A percentile compares a stretch with the other conserved stretches of the same genome.
phyloP scores from a whole-genome alignment of 2,797 vertebrate species.

The Sebastes diploproa region DNA sequence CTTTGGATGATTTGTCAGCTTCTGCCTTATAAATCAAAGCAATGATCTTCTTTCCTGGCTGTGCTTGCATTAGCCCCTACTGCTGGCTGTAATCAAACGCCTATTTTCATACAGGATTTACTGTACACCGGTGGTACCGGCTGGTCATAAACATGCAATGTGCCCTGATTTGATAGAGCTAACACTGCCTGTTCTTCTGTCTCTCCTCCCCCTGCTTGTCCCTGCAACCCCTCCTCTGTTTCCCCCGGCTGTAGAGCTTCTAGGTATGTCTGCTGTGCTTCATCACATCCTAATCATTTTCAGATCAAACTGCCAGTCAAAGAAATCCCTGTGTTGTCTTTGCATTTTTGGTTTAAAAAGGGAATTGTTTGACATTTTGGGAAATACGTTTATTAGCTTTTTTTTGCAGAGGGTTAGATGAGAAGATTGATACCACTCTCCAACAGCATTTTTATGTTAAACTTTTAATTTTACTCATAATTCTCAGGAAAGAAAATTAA shows the following conservation, averaged over 20 bases:
- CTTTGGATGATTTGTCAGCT: constrained; percentile 32
- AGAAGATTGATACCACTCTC: background rate
- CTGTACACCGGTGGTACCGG: background rate
- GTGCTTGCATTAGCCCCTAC: constrained; percentile 23
- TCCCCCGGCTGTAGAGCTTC: constrained; percentile 74
- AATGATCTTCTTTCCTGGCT: constrained; percentile 20
- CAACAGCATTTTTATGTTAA: too few species aligned
- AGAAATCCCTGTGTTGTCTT: constrained; percentile 5
- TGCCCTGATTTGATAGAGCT: constrained; percentile 52
- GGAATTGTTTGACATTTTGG: background rate
- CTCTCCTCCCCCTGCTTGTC: constrained; percentile 38
- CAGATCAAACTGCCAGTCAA: constrained; percentile 30
- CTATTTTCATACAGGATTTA: constrained; percentile 22
- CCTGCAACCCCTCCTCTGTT: constrained; percentile 35
- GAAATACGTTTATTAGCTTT: background rate
- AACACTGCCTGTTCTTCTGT: constrained; percentile 73
- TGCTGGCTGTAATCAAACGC: constrained; percentile 46
- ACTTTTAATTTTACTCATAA: too few species aligned
- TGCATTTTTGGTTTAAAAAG: constrained; percentile 1
- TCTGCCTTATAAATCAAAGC: constrained; percentile 29
- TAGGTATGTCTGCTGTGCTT: constrained; percentile 75
- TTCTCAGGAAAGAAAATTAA: too few species aligned
- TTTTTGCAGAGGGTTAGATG: background rate
- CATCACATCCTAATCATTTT: constrained; percentile 23
- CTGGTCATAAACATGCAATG: constrained; percentile 38